Evolutionary conservation across 2,888 invertebrate genomes (phyloP).

Genomic region (Platypus cylindrus): DNA sequence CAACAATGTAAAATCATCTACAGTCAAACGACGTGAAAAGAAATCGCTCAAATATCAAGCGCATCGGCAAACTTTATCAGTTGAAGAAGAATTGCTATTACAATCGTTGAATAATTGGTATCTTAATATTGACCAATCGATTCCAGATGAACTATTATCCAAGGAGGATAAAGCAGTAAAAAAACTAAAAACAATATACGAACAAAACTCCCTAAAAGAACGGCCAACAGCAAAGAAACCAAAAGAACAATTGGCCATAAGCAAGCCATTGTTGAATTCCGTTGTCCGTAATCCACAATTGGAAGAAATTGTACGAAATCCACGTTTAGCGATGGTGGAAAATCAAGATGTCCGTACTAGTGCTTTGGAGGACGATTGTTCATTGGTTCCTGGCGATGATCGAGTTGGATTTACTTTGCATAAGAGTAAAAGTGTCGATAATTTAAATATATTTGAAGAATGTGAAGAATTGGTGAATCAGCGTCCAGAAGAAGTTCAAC

Average conservation of each 20-base stretch:
- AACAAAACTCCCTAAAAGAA: constrained; percentile 20
- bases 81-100: constrained; percentile 26
- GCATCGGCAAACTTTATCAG: constrained; percentile 18
- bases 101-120: constrained; percentile 25
- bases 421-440: constrained; percentile 22
- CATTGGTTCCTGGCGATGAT: constrained; percentile 5
- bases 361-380: constrained; percentile 10
- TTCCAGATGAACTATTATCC: constrained; percentile 26
- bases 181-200: constrained; percentile 27
- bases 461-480: constrained; percentile 4
- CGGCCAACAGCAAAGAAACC: constrained; percentile 27
- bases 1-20: too few species aligned
- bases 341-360: constrained; percentile 12
- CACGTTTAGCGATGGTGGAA: constrained; percentile 24
- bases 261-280: constrained; percentile 29
- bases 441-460: constrained; percentile 17
- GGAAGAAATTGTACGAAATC: constrained; percentile 25
- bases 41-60: constrained; percentile 8
- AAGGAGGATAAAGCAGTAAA: constrained; percentile 27
- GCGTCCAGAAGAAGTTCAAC: constrained; percentile 11
- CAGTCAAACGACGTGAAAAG: constrained; percentile 19
- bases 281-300: constrained; percentile 29
- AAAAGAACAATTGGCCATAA: constrained; percentile 29
- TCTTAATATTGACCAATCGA: constrained; percentile 26
- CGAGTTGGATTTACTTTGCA: constrained; percentile 1